Conservation (phyloP, 1,140 invertebrate species). For the Samia ricini region DNA sequence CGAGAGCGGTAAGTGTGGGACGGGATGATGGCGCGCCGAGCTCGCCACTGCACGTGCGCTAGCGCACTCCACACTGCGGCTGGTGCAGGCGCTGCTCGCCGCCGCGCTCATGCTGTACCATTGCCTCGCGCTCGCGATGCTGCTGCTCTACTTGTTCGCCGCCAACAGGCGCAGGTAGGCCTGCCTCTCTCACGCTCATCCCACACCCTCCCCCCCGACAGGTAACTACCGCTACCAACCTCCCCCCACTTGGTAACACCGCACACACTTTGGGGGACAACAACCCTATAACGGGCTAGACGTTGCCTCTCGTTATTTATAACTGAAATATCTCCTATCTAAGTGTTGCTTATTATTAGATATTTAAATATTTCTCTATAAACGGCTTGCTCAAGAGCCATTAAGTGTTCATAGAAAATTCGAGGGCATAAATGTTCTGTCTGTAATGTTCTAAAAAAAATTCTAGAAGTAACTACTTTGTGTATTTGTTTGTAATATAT, state of each 20-base stretch:
- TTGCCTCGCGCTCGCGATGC: constrained; percentile 30
- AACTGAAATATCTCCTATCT: too few relatives aligned
- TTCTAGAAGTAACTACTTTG: too few relatives aligned
- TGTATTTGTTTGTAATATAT: too few relatives aligned
- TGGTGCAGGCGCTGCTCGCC: constrained; percentile 34
- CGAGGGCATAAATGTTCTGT: too few relatives aligned
- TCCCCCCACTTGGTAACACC: neutral
- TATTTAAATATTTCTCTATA: too few relatives aligned
- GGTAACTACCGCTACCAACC: neutral
- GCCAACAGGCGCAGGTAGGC: constrained; percentile 25
- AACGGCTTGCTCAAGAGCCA: too few relatives aligned
- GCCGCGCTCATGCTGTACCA: constrained; percentile 28
- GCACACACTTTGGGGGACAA: too few relatives aligned
- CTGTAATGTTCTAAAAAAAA: too few relatives aligned
- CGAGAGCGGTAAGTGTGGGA: constrained; percentile 90
- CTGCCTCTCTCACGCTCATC: neutral
- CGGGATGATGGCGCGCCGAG: constrained; percentile 77
- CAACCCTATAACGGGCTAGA: too few relatives aligned
- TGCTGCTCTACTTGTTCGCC: constrained; percentile 36
- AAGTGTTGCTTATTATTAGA: too few relatives aligned
- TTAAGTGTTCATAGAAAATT: too few relatives aligned
- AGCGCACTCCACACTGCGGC: constrained; percentile 27
- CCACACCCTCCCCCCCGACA: neutral
- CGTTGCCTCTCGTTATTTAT: too few relatives aligned
- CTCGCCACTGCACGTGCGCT: constrained; percentile 52